Conservation (phyloP, 2,113 vertebrate genomes). For the Vulpes lagopus region DNA sequence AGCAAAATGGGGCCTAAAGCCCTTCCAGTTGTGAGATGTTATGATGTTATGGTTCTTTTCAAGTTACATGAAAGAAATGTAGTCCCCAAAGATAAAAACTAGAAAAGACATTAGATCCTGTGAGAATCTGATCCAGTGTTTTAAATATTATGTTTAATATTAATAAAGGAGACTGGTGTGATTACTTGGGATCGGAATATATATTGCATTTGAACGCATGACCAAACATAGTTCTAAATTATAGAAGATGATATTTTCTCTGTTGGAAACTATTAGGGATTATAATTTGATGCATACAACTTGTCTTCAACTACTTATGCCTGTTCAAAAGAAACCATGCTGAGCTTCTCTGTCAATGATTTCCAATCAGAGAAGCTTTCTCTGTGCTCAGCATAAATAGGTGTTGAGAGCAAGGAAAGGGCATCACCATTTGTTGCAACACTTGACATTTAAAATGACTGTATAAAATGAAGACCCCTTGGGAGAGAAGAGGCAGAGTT, state of each 20-base stretch:
- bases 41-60: not conserved
- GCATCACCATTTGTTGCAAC: not conserved
- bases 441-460: constrained; percentile 61
- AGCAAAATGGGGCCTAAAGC: not conserved
- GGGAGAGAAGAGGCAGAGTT: not conserved
- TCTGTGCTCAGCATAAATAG: not conserved
- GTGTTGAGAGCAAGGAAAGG: not conserved
- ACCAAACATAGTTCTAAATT: not conserved
- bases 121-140: not conserved
- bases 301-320: constrained; percentile 17
- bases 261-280: constrained; percentile 20
- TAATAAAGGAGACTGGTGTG: not conserved
- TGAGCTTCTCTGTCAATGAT: constrained; percentile 21
- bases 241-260: not conserved
- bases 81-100: not conserved
- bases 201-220: not conserved
- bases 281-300: constrained; percentile 15
- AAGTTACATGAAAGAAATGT: not conserved
- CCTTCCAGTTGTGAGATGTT: not conserved
- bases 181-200: not conserved
- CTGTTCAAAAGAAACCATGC: constrained; percentile 34
- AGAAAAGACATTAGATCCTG: not conserved
- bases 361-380: constrained; percentile 41
- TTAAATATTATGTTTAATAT: not conserved
- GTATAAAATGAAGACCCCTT: not conserved